These are phyloP conservation scores for Drosophila lacertosa DNA, from an alignment of 1,140 invertebrate species.

Conservation along the genomic window DNA sequence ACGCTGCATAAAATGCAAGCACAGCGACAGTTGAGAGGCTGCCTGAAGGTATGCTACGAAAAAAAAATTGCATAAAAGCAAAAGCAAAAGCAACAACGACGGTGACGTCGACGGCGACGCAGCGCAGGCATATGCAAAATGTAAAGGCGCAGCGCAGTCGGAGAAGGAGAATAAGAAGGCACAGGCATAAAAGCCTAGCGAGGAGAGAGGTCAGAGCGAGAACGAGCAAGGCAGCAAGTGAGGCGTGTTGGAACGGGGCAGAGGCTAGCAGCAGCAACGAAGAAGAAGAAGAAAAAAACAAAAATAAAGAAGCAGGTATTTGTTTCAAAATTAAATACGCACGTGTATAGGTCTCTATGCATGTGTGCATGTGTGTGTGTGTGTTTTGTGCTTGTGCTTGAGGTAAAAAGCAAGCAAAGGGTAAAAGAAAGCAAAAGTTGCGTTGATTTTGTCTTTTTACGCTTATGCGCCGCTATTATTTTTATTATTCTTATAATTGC, in stretches of 20 bases:
- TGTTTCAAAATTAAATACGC: conserved; percentile 78
- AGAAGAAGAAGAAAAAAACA: conserved; percentile 18
- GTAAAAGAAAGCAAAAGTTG: conserved; percentile 74
- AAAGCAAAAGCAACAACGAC: conserved; percentile 10
- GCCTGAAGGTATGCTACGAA: conserved; percentile 75
- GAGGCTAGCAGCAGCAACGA: conserved; percentile 9
- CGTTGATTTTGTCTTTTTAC: conserved; percentile 55
- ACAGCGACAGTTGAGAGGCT: conserved; percentile 55
- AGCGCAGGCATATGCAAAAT: not conserved
- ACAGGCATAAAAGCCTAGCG: too few relatives aligned
- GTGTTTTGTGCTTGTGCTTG: conserved; percentile 32
- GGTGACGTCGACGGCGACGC: conserved; percentile 5
- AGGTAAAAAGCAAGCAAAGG: conserved; percentile 40
- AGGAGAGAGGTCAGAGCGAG: not conserved
- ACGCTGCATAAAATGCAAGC: conserved; percentile 63
- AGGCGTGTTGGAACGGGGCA: conserved; percentile 2
- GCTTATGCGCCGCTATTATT: conserved; percentile 38
- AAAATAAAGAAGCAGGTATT: conserved; percentile 48
- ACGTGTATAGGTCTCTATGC: conserved; percentile 11
- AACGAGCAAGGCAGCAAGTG: not conserved
- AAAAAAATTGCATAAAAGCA: conserved; percentile 59
- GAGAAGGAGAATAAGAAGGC: not conserved
- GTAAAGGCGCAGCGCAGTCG: not conserved
- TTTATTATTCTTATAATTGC: conserved; percentile 65
- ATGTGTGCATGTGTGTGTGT: conserved; percentile 18